Base-by-base conservation (phyloP, 2,113 vertebrate species). In the Pontoporia blainvillei region DNA sequence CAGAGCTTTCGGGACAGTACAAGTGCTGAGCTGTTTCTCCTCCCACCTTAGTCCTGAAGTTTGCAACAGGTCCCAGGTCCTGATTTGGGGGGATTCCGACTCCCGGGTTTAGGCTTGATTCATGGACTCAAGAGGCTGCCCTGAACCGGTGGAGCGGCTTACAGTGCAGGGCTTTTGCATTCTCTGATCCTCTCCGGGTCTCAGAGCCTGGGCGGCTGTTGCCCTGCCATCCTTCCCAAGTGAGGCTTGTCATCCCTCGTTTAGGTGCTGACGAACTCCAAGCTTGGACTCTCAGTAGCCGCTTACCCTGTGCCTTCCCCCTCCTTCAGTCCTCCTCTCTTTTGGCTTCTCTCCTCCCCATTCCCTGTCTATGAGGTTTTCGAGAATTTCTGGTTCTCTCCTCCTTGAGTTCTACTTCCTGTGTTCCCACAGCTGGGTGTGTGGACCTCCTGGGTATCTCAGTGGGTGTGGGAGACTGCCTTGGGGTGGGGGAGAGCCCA, bases 331-430 rank as follows among this genome's bases (percentile, higher is more conserved):
- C 52, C 39, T 41, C n/a, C 29, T 52, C 46, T 71, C 69, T 21
- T 64, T 29, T 7, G 20, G 44, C 36, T 66, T 69, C 25, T 79
- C 36, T 54, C 27, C 69, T 36, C 36, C 46, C n/a, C 14, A 46
- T 67, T 88, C 69, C 62, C 34, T 86, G 66, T 71, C 39, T 71
- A 13, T 29, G 36, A 92, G 78, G n/a, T 61, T 94, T 91, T 86
- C 52, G 23, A 76, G 88, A 95, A 67, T 79, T 67, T 91, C 66
- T 90, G 52, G 29, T 69, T 90, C 46, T 73, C 72, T 89, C 75
- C 71, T 88, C 52, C 96, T 87, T 88, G 75, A 90, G 94, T 92
- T 71, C 46, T 85, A 39, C 54, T 96, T 96, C 84, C 97, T 90
- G 85, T 88, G 90, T 96, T 97, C 85, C 46, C 72, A 59, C 83